Conservation (phyloP, 2,888 invertebrate species). For the Amphipoea oculea region DNA sequence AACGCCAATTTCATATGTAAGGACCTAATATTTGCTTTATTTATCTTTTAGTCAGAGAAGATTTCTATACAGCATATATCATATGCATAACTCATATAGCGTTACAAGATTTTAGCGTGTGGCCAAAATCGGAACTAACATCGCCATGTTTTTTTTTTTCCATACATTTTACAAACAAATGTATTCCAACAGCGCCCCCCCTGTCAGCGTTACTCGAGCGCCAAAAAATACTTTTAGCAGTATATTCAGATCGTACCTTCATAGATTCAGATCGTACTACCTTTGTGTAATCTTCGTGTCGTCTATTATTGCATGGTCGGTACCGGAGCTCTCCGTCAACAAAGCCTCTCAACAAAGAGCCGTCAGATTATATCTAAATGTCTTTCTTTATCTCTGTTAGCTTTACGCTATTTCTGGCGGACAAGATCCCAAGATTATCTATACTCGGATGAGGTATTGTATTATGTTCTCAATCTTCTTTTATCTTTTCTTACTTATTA, state of each 20-base stretch:
- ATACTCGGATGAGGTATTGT: neutral
- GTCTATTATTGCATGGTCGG: conserved; percentile 1
- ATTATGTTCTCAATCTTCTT: conserved; percentile 4
- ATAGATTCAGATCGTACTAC: neutral
- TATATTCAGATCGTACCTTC: neutral
- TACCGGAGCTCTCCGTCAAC: conserved; percentile 16
- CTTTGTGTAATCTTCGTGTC: neutral
- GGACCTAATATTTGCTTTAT: no score
- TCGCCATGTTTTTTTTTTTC: neutral
- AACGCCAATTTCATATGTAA: no score
- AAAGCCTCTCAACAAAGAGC: conserved; percentile 34
- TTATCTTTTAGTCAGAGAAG: neutral
- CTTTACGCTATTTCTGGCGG: conserved; percentile 29
- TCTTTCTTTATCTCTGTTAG: conserved; percentile 27
- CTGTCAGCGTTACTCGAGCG: neutral
- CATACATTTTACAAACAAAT: neutral
- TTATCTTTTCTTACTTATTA: neutral
- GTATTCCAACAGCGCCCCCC: neutral
- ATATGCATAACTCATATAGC: neutral
- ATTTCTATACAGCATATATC: neutral
- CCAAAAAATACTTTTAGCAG: neutral
- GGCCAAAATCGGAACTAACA: neutral
- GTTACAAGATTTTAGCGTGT: neutral
- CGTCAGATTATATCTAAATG: conserved; percentile 48
- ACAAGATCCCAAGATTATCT: conserved; percentile 19